Evolutionary conservation across 2,797 vertebrate genomes (phyloP).

Genomic region (Sebastiscus albofasciatus): DNA sequence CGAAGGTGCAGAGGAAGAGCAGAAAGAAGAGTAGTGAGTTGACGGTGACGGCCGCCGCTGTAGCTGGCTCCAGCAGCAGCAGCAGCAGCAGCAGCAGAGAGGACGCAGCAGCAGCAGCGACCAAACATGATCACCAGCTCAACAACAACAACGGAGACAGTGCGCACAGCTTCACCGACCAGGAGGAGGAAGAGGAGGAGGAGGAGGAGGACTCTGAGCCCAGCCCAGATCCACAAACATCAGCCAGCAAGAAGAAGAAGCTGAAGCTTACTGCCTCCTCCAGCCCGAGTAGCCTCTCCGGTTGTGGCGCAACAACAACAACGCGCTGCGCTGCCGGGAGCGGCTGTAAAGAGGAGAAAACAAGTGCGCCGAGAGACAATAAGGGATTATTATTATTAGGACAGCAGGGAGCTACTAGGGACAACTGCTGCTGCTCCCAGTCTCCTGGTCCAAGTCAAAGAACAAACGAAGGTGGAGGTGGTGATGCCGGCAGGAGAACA

Average conservation of each 20-base stretch:
- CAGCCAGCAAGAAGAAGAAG: conserved; percentile 44
- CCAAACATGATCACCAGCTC: conserved; percentile 26
- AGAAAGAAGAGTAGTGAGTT: conserved; percentile 81
- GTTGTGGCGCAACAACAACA: conserved; percentile 76
- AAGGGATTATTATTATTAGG: conserved; percentile 47
- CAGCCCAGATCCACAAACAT: conserved; percentile 62
- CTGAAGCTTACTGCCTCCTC: conserved; percentile 49
- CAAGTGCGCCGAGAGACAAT: conserved; percentile 74
- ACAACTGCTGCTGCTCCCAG: background rate
- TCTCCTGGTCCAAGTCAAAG: conserved; percentile 30
- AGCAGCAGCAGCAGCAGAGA: conserved; percentile 39
- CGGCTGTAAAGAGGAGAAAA: conserved; percentile 70
- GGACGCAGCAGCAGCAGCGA: conserved; percentile 54
- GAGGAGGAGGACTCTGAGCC: conserved; percentile 70
- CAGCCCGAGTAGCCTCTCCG: conserved; percentile 45
- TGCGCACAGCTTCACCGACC: conserved; percentile 80
- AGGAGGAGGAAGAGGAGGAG: conserved; percentile 67
- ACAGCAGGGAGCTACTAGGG: conserved; percentile 24
- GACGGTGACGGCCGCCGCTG: too few species aligned
- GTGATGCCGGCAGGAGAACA: conserved; percentile 13
- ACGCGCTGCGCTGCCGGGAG: conserved; percentile 71
- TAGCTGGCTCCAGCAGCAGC: too few species aligned
- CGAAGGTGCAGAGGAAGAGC: conserved; percentile 89
- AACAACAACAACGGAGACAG: conserved; percentile 77
- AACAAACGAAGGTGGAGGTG: conserved; percentile 27